Conservation (phyloP, 2,113 vertebrate species). For the Garra rufa region DNA sequence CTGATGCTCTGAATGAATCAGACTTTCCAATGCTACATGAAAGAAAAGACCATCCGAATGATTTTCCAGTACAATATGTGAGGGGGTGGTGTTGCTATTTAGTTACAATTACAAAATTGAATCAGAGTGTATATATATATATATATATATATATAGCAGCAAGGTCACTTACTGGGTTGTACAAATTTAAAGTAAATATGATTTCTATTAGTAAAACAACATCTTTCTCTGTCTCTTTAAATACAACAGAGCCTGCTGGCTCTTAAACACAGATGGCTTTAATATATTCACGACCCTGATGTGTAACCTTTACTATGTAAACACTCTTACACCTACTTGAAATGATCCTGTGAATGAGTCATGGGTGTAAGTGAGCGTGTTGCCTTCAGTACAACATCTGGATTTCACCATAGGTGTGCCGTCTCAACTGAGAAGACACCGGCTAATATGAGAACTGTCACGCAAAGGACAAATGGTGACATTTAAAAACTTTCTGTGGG, state of each 20-base stretch:
- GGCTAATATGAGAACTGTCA: conserved; percentile 24
- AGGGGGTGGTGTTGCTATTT: neutral
- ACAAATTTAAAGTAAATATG: neutral
- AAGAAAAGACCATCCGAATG: neutral
- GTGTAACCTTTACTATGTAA: conserved; percentile 33
- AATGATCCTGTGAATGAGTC: conserved; percentile 11
- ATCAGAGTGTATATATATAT: neutral
- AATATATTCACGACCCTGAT: conserved; percentile 15
- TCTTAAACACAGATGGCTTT: conserved; percentile 22
- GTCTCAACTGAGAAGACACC: conserved; percentile 45
- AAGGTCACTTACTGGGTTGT: neutral
- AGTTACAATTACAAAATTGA: neutral
- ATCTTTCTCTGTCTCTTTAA: neutral
- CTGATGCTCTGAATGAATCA: neutral
- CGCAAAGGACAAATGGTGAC: conserved; percentile 17
- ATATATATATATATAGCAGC: neutral
- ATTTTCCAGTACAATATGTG: neutral
- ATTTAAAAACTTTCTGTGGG: conserved; percentile 18
- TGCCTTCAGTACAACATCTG: conserved; percentile 47
- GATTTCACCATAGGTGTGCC: conserved; percentile 43
- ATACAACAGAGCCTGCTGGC: neutral
- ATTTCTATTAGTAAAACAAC: neutral
- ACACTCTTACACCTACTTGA: conserved; percentile 33
- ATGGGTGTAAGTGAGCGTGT: neutral
- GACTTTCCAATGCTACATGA: neutral